Conservation (phyloP, 2,888 invertebrate genomes). For the Tanypteryx hageni region DNA sequence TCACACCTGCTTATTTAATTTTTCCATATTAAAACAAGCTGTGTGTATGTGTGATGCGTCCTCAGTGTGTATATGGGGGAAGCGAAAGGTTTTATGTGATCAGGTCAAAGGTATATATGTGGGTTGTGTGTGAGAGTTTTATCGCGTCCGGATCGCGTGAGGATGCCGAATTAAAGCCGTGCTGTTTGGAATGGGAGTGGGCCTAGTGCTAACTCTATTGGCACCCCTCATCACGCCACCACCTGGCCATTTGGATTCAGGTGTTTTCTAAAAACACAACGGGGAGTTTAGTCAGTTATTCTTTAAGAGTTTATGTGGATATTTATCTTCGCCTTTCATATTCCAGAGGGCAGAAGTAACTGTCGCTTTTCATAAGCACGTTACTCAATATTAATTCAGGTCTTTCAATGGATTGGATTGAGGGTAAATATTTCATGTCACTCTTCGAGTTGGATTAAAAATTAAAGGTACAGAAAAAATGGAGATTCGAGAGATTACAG, state of each 20-base stretch:
- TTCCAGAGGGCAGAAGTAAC: neutral
- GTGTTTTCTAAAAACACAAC: neutral
- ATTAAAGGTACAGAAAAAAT: neutral
- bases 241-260: conserved; percentile 10
- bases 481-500: neutral
- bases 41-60: neutral
- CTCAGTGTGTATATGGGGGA: neutral
- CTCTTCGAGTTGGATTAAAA: neutral
- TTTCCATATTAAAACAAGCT: conserved; percentile 10
- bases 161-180: conserved; percentile 6
- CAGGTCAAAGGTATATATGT: neutral
- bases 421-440: neutral
- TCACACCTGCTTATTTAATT: neutral
- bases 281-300: neutral
- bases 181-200: neutral
- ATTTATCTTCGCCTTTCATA: neutral
- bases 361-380: neutral
- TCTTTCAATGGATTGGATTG: neutral
- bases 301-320: neutral
- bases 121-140: conserved; percentile 30
- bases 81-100: conserved; percentile 21
- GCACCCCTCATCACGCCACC: neutral
- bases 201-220: neutral
- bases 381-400: neutral
- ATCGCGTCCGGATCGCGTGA: conserved; percentile 50